These are phyloP conservation scores for Rhaphigaster nebulosa DNA, from an alignment of 2,888 invertebrate species.

Conservation along the genomic window DNA sequence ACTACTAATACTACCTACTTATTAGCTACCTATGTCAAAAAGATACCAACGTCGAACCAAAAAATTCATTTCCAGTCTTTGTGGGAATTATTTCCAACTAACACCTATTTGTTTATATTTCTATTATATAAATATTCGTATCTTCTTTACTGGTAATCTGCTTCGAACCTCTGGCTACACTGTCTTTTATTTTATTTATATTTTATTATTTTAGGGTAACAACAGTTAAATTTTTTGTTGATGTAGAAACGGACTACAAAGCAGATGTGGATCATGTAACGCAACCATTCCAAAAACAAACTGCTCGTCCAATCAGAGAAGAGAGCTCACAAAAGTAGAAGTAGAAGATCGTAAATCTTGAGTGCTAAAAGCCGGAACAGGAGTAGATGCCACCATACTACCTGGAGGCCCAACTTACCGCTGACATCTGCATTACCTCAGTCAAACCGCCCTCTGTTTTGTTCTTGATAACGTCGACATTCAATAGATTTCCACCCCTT, in stretches of 20 bases:
- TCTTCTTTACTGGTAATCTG: too few species aligned
- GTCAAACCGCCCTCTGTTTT: not conserved
- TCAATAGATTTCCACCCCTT: conserved; percentile 15
- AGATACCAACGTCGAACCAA: too few species aligned
- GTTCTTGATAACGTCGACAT: not conserved
- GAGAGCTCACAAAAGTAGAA: not conserved
- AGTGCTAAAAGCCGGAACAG: not conserved
- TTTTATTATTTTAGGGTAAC: too few species aligned
- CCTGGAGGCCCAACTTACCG: not conserved
- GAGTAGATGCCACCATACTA: not conserved
- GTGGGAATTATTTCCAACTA: too few species aligned
- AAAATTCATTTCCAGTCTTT: too few species aligned
- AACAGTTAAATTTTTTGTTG: not conserved
- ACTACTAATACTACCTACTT: too few species aligned
- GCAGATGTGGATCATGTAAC: not conserved
- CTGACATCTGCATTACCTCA: not conserved
- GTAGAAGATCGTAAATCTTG: not conserved
- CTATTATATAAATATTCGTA: too few species aligned
- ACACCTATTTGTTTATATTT: too few species aligned
- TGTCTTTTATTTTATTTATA: too few species aligned
- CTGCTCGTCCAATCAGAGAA: not conserved
- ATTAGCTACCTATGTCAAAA: too few species aligned
- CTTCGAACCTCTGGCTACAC: too few species aligned
- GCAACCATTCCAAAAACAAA: not conserved
- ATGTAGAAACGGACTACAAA: not conserved